A percentile compares a stretch with the other conserved stretches of the same genome.
Evolutionary conservation across 2,797 vertebrate species (phyloP).

Genomic region (Microcaecilia unicolor): DNA sequence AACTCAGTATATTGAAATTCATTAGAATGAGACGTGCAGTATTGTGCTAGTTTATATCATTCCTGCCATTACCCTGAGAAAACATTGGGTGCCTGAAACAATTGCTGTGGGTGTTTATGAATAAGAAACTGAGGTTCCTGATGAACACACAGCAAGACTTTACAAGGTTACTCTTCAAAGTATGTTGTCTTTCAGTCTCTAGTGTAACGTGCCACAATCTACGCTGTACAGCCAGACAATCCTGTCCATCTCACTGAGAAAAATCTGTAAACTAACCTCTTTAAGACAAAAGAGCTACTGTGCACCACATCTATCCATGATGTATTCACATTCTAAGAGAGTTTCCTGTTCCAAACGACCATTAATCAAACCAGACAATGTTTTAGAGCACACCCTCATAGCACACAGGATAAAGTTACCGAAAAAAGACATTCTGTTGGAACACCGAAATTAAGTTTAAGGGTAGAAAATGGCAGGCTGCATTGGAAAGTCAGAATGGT

Average conservation of each 20-base stretch:
- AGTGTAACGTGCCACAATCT: constrained; percentile 1
- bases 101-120: no score
- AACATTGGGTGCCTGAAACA: no score
- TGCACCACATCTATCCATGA: constrained; percentile 23
- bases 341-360: constrained; percentile 18
- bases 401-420: constrained; percentile 8
- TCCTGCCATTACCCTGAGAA: no score
- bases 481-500: constrained; percentile 6
- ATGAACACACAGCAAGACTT: no score
- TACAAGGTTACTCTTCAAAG: no score
- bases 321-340: constrained; percentile 17
- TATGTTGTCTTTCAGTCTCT: no score
- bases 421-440: constrained; percentile 2
- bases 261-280: constrained; percentile 2
- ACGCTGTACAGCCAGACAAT: neutral
- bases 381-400: constrained; percentile 30
- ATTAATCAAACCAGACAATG: constrained; percentile 21
- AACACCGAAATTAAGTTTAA: neutral
- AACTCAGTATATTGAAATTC: no score
- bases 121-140: no score
- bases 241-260: constrained; percentile 11
- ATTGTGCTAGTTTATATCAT: no score
- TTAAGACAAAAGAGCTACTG: constrained; percentile 21
- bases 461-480: neutral
- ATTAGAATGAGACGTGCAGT: no score